phyloP scores from a whole-genome alignment of 1,140 invertebrate species.

The Hypothenemus hampei region DNA sequence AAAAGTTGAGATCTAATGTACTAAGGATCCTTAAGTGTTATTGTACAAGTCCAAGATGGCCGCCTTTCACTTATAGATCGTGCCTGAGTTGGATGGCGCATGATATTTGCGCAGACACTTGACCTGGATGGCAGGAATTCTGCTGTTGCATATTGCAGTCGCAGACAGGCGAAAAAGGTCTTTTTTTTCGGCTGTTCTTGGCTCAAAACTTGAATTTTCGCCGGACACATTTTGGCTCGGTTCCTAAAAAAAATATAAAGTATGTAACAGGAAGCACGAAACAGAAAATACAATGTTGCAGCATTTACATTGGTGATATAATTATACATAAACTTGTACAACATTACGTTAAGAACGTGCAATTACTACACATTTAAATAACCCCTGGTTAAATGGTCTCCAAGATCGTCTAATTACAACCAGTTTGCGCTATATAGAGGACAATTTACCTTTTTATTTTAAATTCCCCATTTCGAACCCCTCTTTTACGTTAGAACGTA shows the following conservation, averaged over 20 bases:
- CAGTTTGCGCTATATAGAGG: too few relatives aligned
- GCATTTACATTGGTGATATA: too few relatives aligned
- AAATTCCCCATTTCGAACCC: background rate
- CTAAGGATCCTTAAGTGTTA: conserved; percentile 17
- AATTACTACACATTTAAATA: too few relatives aligned
- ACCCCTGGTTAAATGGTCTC: too few relatives aligned
- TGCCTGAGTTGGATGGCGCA: conserved; percentile 12
- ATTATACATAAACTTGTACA: too few relatives aligned
- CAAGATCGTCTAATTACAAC: too few relatives aligned
- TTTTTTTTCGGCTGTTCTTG: background rate
- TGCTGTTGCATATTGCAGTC: conserved; percentile 22
- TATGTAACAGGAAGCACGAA: too few relatives aligned
- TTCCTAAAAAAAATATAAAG: too few relatives aligned
- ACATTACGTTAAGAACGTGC: too few relatives aligned
- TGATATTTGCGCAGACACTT: conserved; percentile 1
- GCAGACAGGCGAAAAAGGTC: conserved; percentile 11
- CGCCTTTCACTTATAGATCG: conserved; percentile 20
- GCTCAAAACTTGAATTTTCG: background rate
- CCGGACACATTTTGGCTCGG: too few relatives aligned
- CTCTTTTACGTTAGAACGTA: background rate
- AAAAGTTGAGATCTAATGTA: too few relatives aligned
- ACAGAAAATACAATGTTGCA: too few relatives aligned
- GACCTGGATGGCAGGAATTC: conserved; percentile 18
- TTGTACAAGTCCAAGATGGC: conserved; percentile 23
- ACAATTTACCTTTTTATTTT: background rate